Base-by-base conservation (phyloP, 2,797 vertebrate species). In the Fundulus diaphanus region DNA sequence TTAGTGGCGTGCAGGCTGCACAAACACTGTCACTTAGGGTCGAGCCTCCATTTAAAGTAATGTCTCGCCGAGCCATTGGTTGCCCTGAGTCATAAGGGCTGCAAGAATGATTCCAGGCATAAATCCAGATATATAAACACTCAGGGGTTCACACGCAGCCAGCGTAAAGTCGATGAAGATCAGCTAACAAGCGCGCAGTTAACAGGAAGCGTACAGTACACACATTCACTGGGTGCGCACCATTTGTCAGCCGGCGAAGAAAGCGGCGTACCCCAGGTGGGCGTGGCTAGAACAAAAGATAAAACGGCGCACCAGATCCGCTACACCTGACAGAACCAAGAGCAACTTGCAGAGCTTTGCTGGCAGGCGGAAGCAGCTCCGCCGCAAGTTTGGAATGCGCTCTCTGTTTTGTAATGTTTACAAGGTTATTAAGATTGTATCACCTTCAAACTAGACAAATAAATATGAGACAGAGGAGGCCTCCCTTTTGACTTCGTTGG, bases 31-130 rank as follows among this genome's bases (percentile, higher is more conserved):
- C 68, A 78, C 67, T 80, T 57, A 69, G 33, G 49, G 72, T 59
- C 24, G 78, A 74, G 68, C 85, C 76, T 84, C 84, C 90, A 83
- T 89, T 77, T 37, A 77, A 68, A 76, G 54, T 33, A 51, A 16
- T 48, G 7, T 81, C 44, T 82, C 46, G 49, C 35, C 12, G 24
- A 65, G 44, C 74, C 71, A 65, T 69, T 73, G 71, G 79, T 87
- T 75, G 78, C 54, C 67, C 61, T 84, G 72, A 66, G 77, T 82
- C 70, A 77, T 1, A 24, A 13, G 49, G 42, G 22, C 63, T n/a
- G 22, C 29, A 31, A 63, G 29, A 4, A 16, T 33, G 70, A 37
- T 18, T 5, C 24, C 54, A n/a, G 0, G 11, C 76, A 18, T 57
- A 11, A 7, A 0, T 42, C 1, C 69, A 8, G 90, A 89, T 84